These are phyloP conservation scores for Drymodes brunneopygia DNA, from an alignment of 2,113 vertebrate species.

Conservation along the genomic window DNA sequence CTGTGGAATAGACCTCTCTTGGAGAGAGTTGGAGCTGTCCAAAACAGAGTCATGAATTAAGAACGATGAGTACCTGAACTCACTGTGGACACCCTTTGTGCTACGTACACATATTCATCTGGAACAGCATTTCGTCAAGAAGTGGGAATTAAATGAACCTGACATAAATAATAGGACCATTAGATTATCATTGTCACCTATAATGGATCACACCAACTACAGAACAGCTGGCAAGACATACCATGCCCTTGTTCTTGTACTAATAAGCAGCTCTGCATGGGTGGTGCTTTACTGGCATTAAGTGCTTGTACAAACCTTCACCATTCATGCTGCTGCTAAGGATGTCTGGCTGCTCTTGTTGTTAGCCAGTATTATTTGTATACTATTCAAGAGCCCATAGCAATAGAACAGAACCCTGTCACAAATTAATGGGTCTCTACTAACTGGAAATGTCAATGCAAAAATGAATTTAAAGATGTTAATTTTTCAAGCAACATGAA, in stretches of 20 bases:
- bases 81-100: not conserved
- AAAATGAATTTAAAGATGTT: slow-evolving; percentile 22
- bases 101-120: not conserved
- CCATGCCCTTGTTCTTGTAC: not conserved
- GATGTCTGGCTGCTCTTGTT: not conserved
- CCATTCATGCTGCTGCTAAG: not conserved
- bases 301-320: not conserved
- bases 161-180: not conserved
- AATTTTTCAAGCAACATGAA: slow-evolving; percentile 39
- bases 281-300: not conserved
- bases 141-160: not conserved
- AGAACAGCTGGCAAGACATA: not conserved
- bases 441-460: slow-evolving; percentile 8
- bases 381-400: not conserved
- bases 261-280: not conserved
- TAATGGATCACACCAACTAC: not conserved
- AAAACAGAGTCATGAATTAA: not conserved
- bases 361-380: not conserved
- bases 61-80: not conserved
- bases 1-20: not conserved
- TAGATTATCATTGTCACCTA: not conserved
- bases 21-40: not conserved
- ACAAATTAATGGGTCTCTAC: slow-evolving; percentile 11
- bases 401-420: not conserved
- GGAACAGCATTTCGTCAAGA: not conserved